Percentiles rank a stretch among this genome's conserved stretches.
Evolutionary conservation across 2,113 vertebrate genomes (phyloP).

Genomic region (Holacanthus passer): DNA sequence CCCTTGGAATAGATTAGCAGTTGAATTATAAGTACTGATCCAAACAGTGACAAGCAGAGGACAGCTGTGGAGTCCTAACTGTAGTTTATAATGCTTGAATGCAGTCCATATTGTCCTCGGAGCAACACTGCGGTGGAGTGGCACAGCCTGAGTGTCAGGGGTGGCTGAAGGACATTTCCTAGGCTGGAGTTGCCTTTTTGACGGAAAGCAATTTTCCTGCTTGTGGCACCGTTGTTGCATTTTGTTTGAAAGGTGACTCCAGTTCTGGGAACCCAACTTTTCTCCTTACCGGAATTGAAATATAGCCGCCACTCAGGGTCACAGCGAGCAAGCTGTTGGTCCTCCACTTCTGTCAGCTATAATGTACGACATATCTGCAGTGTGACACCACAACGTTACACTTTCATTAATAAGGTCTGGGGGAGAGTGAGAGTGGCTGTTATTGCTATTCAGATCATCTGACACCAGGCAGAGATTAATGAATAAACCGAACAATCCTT

Average conservation of each 20-base stretch:
- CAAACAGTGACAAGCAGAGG: neutral
- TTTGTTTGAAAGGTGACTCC: slow-evolving; percentile 63
- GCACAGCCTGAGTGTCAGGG: slow-evolving; percentile 12
- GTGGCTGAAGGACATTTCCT: slow-evolving; percentile 58
- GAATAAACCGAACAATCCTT: slow-evolving; percentile 11
- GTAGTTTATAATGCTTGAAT: slow-evolving; percentile 16
- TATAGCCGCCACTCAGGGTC: slow-evolving; percentile 17
- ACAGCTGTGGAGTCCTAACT: neutral
- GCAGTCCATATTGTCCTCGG: slow-evolving; percentile 1
- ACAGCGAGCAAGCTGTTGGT: slow-evolving; percentile 2
- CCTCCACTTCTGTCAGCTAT: slow-evolving; percentile 5
- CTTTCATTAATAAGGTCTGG: slow-evolving; percentile 11
- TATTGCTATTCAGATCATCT: slow-evolving; percentile 45
- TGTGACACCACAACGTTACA: slow-evolving; percentile 1
- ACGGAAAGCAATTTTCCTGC: slow-evolving; percentile 66
- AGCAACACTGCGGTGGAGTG: slow-evolving; percentile 15
- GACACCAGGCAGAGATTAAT: slow-evolving; percentile 26
- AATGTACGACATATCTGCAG: slow-evolving; percentile 17
- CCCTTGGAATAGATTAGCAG: neutral
- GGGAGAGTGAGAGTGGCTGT: slow-evolving; percentile 9
- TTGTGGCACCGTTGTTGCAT: slow-evolving; percentile 30
- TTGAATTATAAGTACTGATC: slow-evolving; percentile 11
- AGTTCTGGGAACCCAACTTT: slow-evolving; percentile 33
- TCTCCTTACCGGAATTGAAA: slow-evolving; percentile 18
- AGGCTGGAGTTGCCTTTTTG: slow-evolving; percentile 1